phyloP scores from a whole-genome alignment of 2,888 invertebrate genomes.

The Ceriagrion tenellum region DNA sequence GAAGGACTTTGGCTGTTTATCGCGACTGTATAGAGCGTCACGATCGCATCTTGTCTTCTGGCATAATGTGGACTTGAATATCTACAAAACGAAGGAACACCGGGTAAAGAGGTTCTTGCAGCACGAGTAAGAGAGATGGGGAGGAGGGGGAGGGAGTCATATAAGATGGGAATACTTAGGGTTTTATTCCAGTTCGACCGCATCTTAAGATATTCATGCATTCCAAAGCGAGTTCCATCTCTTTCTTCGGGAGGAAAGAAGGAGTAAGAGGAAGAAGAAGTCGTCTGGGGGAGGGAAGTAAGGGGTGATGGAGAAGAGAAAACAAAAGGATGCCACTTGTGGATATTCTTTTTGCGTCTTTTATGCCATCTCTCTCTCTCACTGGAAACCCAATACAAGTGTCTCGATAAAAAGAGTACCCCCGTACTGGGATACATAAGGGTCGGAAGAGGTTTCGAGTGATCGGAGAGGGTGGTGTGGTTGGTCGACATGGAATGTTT shows the following conservation, averaged over 20 bases:
- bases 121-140: background rate
- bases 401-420: background rate
- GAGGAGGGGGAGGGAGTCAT: background rate
- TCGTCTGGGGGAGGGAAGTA: background rate
- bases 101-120: background rate
- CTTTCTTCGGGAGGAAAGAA: background rate
- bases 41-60: slow-evolving; percentile 19
- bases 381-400: slow-evolving; percentile 31
- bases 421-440: background rate
- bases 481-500: background rate
- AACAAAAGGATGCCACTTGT: slow-evolving; percentile 46
- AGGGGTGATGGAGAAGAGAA: background rate
- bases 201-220: slow-evolving; percentile 65
- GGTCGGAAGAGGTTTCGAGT: background rate
- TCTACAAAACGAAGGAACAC: slow-evolving; percentile 38
- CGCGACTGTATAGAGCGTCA: background rate
- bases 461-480: background rate
- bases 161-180: slow-evolving; percentile 37
- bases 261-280: background rate
- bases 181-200: slow-evolving; percentile 51
- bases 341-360: slow-evolving; percentile 42
- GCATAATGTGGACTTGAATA: slow-evolving; percentile 38
- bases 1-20: slow-evolving; percentile 1
- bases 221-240: slow-evolving; percentile 19
- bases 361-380: background rate